A percentile compares a stretch with the other conserved stretches of the same genome.
phyloP scores from a whole-genome alignment of 2,888 invertebrate species.

The Andricus curvator region DNA sequence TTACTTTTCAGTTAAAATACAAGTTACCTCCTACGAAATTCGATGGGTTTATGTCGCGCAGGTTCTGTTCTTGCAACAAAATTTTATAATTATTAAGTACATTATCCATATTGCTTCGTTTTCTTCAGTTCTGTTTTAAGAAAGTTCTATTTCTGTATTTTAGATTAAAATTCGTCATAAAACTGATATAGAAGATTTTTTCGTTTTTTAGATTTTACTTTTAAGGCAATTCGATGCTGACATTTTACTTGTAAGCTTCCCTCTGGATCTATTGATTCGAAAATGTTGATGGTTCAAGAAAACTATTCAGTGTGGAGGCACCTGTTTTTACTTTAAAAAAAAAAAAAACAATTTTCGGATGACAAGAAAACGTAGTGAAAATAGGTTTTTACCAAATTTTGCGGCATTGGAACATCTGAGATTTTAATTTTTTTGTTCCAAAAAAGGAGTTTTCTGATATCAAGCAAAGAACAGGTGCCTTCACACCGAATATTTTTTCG shows the following conservation, averaged over 20 bases:
- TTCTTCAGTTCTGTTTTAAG: background rate
- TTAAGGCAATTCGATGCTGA: background rate
- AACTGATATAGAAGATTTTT: background rate
- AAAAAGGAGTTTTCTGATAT: no score
- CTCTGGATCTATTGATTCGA: background rate
- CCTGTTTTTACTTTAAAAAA: no score
- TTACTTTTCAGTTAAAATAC: constrained; percentile 2
- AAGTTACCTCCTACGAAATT: background rate
- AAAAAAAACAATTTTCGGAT: no score
- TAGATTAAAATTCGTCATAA: background rate
- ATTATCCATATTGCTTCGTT: background rate
- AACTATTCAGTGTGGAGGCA: no score
- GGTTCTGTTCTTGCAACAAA: background rate
- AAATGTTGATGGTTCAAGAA: background rate
- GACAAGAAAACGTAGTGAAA: no score
- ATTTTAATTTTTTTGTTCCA: no score
- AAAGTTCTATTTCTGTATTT: background rate
- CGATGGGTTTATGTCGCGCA: background rate
- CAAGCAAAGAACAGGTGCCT: no score
- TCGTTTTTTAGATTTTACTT: background rate
- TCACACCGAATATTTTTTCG: no score
- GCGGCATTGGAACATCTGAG: no score
- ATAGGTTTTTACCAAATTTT: no score
- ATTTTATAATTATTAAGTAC: background rate
- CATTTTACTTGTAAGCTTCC: background rate